Evolutionary conservation across 2,797 vertebrate species (phyloP).

Genomic region (Pangasius mekongensis): DNA sequence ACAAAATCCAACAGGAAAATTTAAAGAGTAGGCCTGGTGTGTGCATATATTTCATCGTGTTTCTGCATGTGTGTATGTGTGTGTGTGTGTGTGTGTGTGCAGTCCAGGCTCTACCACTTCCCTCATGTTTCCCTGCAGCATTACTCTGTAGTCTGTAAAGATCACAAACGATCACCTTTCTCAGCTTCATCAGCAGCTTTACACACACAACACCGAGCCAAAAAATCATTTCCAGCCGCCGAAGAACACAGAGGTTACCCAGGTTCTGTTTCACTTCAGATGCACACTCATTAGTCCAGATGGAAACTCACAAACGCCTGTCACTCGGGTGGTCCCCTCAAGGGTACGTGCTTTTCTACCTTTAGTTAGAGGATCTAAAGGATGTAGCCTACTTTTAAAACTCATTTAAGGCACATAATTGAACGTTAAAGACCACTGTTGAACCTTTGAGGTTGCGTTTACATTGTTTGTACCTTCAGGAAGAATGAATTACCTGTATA

Average conservation of each 20-base stretch:
- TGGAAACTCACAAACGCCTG: constrained; percentile 37
- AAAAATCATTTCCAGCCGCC: constrained; percentile 35
- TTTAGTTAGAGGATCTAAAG: constrained; percentile 37
- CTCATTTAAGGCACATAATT: constrained; percentile 34
- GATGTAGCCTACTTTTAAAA: constrained; percentile 36
- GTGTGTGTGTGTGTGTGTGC: neutral
- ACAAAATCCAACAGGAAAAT: constrained; percentile 11
- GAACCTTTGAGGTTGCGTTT: constrained; percentile 18
- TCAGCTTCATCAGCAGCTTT: constrained; percentile 36
- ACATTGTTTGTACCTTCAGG: constrained; percentile 31
- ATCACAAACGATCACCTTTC: constrained; percentile 26
- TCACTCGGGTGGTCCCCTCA: constrained; percentile 39
- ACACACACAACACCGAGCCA: constrained; percentile 7
- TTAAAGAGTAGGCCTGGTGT: neutral
- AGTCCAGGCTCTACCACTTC: neutral
- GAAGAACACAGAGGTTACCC: constrained; percentile 20
- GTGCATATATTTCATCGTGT: neutral
- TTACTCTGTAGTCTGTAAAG: constrained; percentile 28
- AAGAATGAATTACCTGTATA: constrained; percentile 14
- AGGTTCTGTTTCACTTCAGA: constrained; percentile 32
- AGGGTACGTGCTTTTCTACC: constrained; percentile 30
- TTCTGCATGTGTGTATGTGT: neutral
- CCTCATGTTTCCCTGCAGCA: constrained; percentile 32
- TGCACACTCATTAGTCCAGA: constrained; percentile 37
- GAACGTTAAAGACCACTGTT: constrained; percentile 1